Percentiles rank a stretch among this genome's conserved stretches.
phyloP scores from a whole-genome alignment of 2,888 invertebrate species.

The Eupeodes luniger region DNA sequence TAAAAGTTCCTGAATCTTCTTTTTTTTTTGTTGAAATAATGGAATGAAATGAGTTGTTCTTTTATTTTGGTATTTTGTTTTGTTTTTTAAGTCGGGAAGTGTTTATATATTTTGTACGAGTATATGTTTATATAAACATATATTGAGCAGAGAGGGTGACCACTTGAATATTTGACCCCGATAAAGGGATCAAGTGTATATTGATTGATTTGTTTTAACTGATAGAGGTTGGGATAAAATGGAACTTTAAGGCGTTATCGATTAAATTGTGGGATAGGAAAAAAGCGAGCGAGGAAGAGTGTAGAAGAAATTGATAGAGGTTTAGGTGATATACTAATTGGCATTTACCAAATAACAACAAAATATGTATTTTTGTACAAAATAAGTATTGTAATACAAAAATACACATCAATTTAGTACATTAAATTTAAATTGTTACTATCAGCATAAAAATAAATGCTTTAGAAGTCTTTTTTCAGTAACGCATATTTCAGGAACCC shows the following conservation, averaged over 20 bases:
- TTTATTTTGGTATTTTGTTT: not conserved
- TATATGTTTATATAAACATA: no score
- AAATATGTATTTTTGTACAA: no score
- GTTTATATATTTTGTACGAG: not conserved
- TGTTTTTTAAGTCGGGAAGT: not conserved
- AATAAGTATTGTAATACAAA: no score
- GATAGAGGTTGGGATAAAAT: not conserved
- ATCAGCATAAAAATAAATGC: no score
- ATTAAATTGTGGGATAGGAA: no score
- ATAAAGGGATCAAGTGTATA: constrained; percentile 63
- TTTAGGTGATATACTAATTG: no score
- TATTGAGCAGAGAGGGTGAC: constrained; percentile 4
- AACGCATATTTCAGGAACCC: no score
- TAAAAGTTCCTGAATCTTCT: constrained; percentile 36
- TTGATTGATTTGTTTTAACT: constrained; percentile 62
- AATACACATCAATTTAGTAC: no score
- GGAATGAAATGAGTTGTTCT: constrained; percentile 20
- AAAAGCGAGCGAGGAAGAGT: not conserved
- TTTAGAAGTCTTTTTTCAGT: no score
- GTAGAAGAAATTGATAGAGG: not conserved
- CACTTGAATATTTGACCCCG: constrained; percentile 58
- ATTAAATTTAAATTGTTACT: no score
- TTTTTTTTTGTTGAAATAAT: not conserved
- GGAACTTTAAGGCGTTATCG: not conserved
- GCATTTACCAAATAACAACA: no score